phyloP scores from a whole-genome alignment of 1,140 invertebrate genomes.

The Nylanderia fulva region DNA sequence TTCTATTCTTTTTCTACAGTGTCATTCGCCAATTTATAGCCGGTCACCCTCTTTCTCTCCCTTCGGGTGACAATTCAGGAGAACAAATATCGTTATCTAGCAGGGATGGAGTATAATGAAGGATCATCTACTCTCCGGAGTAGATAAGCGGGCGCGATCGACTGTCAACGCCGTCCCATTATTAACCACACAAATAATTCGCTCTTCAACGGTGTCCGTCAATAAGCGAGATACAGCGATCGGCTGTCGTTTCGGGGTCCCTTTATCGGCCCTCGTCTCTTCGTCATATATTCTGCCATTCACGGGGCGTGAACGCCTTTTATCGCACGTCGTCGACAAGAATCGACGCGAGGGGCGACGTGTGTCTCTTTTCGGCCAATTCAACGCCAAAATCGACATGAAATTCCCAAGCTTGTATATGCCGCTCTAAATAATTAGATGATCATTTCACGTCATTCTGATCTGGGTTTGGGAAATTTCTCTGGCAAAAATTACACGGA shows the following conservation, averaged over 20 bases:
- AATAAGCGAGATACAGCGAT: constrained; percentile 58
- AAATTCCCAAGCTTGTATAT: neutral
- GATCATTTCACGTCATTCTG: neutral
- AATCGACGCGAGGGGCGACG: constrained; percentile 49
- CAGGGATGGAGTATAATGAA: constrained; percentile 42
- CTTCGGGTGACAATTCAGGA: constrained; percentile 25
- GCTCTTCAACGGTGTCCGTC: constrained; percentile 54
- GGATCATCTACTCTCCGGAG: constrained; percentile 47
- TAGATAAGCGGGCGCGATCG: constrained; percentile 67
- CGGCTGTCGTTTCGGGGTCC: constrained; percentile 55
- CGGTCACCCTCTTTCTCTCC: neutral
- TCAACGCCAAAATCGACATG: constrained; percentile 34
- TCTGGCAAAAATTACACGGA: neutral
- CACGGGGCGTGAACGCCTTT: constrained; percentile 68
- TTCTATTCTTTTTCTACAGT: constrained; percentile 7
- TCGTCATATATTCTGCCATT: constrained; percentile 68
- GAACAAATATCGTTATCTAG: constrained; percentile 25
- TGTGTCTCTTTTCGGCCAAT: constrained; percentile 55
- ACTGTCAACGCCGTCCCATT: constrained; percentile 65
- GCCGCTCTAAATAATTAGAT: constrained; percentile 19
- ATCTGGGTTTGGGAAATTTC: neutral
- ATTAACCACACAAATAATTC: constrained; percentile 73
- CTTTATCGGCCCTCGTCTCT: constrained; percentile 66
- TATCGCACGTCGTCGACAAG: constrained; percentile 68
- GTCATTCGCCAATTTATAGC: constrained; percentile 5